Evolutionary conservation across 2,113 vertebrate species (phyloP).

Genomic region (Sclerurus mexicanus): DNA sequence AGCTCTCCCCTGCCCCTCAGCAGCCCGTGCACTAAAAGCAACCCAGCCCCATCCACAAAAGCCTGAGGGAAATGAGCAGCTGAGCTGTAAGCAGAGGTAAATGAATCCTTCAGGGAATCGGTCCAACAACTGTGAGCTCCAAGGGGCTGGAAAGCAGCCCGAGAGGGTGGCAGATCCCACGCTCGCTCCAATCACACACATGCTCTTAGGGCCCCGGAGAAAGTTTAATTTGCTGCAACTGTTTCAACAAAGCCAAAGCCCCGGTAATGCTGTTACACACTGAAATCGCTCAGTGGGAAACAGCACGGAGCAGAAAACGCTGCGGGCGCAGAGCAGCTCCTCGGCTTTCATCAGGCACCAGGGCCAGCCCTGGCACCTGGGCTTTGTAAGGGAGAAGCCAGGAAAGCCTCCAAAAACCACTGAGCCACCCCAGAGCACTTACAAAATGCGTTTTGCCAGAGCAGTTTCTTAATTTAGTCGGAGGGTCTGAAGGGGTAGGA

Average conservation of each 20-base stretch:
- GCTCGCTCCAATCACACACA: background rate
- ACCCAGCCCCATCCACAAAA: background rate
- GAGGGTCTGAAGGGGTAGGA: background rate
- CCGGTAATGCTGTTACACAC: background rate
- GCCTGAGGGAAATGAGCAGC: background rate
- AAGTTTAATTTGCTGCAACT: slow-evolving; percentile 57
- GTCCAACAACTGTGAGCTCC: background rate
- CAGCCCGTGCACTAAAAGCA: background rate
- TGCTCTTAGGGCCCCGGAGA: background rate
- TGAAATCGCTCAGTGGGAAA: background rate
- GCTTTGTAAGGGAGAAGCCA: background rate
- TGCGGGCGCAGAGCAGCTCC: background rate
- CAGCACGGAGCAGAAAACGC: background rate
- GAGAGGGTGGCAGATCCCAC: background rate
- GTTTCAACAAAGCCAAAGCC: slow-evolving; percentile 30
- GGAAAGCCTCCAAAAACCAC: background rate
- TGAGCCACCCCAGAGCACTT: background rate
- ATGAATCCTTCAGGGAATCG: background rate
- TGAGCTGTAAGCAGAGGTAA: slow-evolving; percentile 40
- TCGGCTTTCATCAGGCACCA: background rate
- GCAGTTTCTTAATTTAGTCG: background rate
- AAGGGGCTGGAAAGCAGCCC: slow-evolving; percentile 26
- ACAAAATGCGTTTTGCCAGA: background rate
- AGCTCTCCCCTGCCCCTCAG: background rate
- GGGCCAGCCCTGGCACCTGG: background rate